Evolutionary conservation across 2,797 vertebrate species (phyloP), one percentile per base, ranked within the genome.

Genomic region (Neosalanx taihuensis): DNA sequence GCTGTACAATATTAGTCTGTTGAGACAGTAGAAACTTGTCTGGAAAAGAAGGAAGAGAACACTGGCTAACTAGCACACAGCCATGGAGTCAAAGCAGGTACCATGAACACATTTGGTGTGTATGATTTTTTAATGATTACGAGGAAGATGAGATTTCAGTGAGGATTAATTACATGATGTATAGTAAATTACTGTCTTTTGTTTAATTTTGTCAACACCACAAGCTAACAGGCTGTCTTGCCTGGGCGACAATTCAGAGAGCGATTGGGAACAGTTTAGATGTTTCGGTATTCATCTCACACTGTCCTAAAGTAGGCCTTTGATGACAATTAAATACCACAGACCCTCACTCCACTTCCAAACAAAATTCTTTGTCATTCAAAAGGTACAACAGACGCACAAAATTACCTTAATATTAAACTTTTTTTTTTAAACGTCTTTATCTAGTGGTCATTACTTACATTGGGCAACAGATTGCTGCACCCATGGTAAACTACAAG

Each of bases 341-440:
- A 62, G 5, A 17, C 51, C 70, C 76, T 68, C 53, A 72, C 13
- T 76, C 63, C 67, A 79, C 6, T 23, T 73, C 62, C 64, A 70
- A 77, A 62, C 75, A 57, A 77, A 63, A n/a, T 77, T 64, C 69
- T 73, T 63, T 76, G 18, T 79, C 49, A 67, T 79, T 64, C 67
- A 71, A 81, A 84, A 78, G 51, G 72, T 84, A 79, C 74, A 81
- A 76, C n/a, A 76, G 86, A 76, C 72, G 74, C 79, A 86, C 67
- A 74, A 67, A 72, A 69, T 64, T 10, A 67, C 58, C 65, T 46
- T 46, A 9, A 64, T 67, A 79, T 51, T 61, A 68, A 83, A 84
- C 68, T 31, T 51, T 29, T 80, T 31, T 51, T 29, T 80, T 82
- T 78, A 79, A 78, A 74, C 61, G 67, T 65, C n/a, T 15, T 71